These are phyloP conservation scores for Callocephalon fimbriatum DNA, from an alignment of 2,113 vertebrate genomes.

Conservation along the genomic window DNA sequence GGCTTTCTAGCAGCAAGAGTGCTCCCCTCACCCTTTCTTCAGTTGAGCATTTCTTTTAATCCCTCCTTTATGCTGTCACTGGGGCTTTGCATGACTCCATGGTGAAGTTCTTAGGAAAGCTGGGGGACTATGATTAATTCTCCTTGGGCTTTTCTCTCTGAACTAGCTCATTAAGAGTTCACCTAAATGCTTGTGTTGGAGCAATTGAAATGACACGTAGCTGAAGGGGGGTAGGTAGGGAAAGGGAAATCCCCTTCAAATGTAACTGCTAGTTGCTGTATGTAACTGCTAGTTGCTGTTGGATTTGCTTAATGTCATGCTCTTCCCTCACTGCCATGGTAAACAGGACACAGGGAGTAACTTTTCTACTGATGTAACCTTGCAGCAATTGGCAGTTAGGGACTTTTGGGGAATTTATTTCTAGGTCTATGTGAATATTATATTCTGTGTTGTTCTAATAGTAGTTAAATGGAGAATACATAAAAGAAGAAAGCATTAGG, in stretches of 20 bases:
- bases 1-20: neutral
- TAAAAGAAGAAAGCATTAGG: neutral
- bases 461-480: neutral
- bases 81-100: neutral
- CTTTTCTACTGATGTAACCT: neutral
- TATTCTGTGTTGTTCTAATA: neutral
- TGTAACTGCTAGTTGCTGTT: neutral
- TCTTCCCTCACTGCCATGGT: neutral
- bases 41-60: neutral
- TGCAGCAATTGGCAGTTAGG: neutral
- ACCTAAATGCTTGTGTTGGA: neutral
- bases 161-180: neutral
- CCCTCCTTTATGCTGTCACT: neutral
- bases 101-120: neutral
- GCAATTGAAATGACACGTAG: neutral
- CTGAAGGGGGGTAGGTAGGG: neutral
- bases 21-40: neutral
- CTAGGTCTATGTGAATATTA: neutral
- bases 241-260: neutral
- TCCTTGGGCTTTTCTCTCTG: neutral
- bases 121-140: neutral
- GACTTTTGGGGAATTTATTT: neutral
- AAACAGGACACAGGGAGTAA: rapidly evolving
- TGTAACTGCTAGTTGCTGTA: neutral
- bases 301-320: neutral